These are phyloP conservation scores for Galendromus occidentalis DNA, from an alignment of 1,140 invertebrate genomes.

Conservation along the genomic window DNA sequence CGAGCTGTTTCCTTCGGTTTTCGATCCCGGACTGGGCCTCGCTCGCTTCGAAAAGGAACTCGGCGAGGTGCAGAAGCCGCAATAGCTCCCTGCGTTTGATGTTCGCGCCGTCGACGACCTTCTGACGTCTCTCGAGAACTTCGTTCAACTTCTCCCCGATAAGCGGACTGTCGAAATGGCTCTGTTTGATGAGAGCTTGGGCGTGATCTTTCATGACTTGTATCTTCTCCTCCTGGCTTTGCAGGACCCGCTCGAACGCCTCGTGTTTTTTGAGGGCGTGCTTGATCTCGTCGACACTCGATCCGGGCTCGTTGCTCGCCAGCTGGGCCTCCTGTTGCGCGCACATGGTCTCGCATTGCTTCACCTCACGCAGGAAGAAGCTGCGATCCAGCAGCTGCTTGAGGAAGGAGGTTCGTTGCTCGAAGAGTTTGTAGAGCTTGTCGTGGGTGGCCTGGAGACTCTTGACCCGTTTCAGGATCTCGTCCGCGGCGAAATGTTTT, in stretches of 20 bases:
- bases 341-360: conserved; percentile 72
- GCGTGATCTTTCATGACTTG: conserved; percentile 61
- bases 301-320: conserved; percentile 25
- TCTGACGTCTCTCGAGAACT: conserved; percentile 19
- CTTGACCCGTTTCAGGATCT: conserved; percentile 14
- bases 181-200: conserved; percentile 62
- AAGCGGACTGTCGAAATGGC: conserved; percentile 76
- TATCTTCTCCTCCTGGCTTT: conserved; percentile 69
- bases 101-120: conserved; percentile 15
- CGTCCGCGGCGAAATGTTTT: conserved; percentile 51
- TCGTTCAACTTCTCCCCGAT: conserved; percentile 42
- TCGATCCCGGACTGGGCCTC: conserved; percentile 75
- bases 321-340: conserved; percentile 55
- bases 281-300: conserved; percentile 58
- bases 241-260: conserved; percentile 64
- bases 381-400: conserved; percentile 86
- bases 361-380: conserved; percentile 81
- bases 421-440: conserved; percentile 25
- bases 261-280: conserved; percentile 71
- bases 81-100: conserved; percentile 20
- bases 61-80: conserved; percentile 16
- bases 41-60: conserved; percentile 40
- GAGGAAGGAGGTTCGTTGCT: conserved; percentile 59
- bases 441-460: conserved; percentile 10
- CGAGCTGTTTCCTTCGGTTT: conserved; percentile 69